phyloP scores from a whole-genome alignment of 2,888 invertebrate genomes.

The Drosophila villosipedis region DNA sequence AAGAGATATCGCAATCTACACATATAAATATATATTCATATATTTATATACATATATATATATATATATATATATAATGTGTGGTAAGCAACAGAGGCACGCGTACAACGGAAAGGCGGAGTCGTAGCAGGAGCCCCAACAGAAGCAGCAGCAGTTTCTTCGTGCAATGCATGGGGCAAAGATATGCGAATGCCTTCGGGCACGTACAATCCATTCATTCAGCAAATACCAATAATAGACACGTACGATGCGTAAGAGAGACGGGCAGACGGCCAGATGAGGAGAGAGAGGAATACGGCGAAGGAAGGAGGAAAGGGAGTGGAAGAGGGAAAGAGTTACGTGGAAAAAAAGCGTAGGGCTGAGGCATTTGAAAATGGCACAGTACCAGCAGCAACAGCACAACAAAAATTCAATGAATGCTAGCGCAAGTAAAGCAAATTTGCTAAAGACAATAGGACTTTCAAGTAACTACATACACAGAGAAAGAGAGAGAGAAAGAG shows the following conservation, averaged over 20 bases:
- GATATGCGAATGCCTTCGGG: slow-evolving; percentile 78
- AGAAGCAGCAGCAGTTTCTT: slow-evolving; percentile 25
- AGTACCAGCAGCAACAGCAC: slow-evolving; percentile 2
- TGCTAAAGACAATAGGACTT: slow-evolving; percentile 74
- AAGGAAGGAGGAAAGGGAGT: neutral
- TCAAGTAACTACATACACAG: slow-evolving; percentile 52
- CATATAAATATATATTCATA: neutral
- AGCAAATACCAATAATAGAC: slow-evolving; percentile 81
- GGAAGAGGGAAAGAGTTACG: neutral
- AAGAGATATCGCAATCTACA: slow-evolving; percentile 4
- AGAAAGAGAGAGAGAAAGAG: slow-evolving; percentile 5
- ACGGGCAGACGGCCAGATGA: neutral
- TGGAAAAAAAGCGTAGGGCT: slow-evolving; percentile 24
- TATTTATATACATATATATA: neutral
- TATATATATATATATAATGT: neutral
- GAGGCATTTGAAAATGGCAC: slow-evolving; percentile 74
- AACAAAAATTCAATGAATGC: slow-evolving; percentile 74
- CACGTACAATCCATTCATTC: slow-evolving; percentile 80
- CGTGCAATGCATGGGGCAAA: slow-evolving; percentile 53
- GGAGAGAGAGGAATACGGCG: neutral
- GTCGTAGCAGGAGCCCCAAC: slow-evolving; percentile 24
- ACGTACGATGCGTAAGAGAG: slow-evolving; percentile 59
- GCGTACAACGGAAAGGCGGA: slow-evolving; percentile 71
- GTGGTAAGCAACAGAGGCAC: slow-evolving; percentile 17
- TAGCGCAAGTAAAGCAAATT: slow-evolving; percentile 77